These are phyloP conservation scores for Xyrauchen texanus DNA, from an alignment of 2,113 vertebrate species.

Conservation along the genomic window DNA sequence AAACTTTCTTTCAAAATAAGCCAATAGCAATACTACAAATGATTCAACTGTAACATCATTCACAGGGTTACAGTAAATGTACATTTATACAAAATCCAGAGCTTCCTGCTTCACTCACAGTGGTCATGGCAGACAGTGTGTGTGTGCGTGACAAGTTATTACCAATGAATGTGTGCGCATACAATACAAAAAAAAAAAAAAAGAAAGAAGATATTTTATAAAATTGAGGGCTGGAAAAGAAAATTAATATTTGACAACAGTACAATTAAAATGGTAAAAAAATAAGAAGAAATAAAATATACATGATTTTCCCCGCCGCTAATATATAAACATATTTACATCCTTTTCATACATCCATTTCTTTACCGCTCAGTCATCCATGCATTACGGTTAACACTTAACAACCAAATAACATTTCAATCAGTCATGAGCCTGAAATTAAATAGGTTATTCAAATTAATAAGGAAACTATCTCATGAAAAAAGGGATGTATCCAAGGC, in stretches of 20 bases:
- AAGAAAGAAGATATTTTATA: not conserved
- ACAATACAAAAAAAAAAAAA: not conserved
- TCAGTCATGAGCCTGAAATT: no score
- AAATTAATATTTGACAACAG: not conserved
- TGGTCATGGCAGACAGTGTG: slow-evolving; percentile 53
- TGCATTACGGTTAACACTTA: not conserved
- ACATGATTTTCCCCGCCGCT: slow-evolving; percentile 14
- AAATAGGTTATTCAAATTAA: no score
- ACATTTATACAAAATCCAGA: slow-evolving; percentile 69
- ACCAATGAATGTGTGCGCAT: not conserved
- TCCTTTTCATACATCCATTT: slow-evolving; percentile 12
- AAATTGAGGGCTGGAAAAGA: not conserved
- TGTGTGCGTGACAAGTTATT: slow-evolving; percentile 1
- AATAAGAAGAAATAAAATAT: not conserved
- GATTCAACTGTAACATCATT: slow-evolving; percentile 58
- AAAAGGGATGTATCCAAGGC: no score
- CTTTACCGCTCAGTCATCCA: not conserved
- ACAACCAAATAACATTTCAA: not conserved
- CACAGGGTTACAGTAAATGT: slow-evolving; percentile 66
- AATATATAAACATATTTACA: slow-evolving; percentile 41
- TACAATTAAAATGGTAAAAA: not conserved
- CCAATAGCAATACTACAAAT: slow-evolving; percentile 68
- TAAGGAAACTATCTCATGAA: no score
- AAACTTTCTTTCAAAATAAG: slow-evolving; percentile 65
- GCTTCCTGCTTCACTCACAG: slow-evolving; percentile 56